Evolutionary conservation across 2,797 vertebrate genomes (phyloP).

Genomic region (Pseudochirops cupreus): DNA sequence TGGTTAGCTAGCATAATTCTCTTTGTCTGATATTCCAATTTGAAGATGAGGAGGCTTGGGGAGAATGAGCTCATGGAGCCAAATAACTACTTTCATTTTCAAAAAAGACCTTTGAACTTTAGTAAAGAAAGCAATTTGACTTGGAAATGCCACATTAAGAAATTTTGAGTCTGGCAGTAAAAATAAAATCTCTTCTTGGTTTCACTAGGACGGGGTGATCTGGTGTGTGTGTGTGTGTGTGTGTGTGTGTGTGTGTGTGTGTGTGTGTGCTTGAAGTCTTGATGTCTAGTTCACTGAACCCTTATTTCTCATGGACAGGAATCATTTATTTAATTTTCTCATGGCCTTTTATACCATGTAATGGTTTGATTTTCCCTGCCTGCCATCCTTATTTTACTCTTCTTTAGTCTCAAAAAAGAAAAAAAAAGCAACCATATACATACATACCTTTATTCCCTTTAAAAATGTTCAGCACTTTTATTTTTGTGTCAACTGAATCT

Average conservation of each 20-base stretch:
- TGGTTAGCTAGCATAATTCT: constrained; percentile 38
- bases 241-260: neutral
- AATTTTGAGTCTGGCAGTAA: neutral
- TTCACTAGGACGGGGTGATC: neutral
- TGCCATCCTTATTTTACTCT: constrained; percentile 25
- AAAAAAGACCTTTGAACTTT: neutral
- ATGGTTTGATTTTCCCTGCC: neutral
- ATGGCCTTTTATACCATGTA: constrained; percentile 2
- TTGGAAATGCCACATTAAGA: constrained; percentile 10
- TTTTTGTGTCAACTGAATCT: constrained; percentile 71
- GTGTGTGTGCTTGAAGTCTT: neutral
- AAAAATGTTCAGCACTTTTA: constrained; percentile 66
- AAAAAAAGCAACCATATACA: constrained; percentile 49
- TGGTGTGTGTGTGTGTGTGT: neutral
- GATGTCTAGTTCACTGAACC: neutral
- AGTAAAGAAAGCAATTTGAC: constrained; percentile 8
- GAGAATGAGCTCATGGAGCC: neutral
- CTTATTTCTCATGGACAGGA: neutral
- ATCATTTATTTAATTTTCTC: constrained; percentile 33
- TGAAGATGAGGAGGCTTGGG: neutral
- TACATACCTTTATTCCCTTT: constrained; percentile 37
- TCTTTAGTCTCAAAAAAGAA: constrained; percentile 35
- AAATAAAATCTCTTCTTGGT: constrained; percentile 6
- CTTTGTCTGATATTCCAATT: constrained; percentile 3
- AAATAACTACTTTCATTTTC: constrained; percentile 31